Base-by-base conservation (phyloP, 2,888 invertebrate genomes). In the Heliconius erato region DNA sequence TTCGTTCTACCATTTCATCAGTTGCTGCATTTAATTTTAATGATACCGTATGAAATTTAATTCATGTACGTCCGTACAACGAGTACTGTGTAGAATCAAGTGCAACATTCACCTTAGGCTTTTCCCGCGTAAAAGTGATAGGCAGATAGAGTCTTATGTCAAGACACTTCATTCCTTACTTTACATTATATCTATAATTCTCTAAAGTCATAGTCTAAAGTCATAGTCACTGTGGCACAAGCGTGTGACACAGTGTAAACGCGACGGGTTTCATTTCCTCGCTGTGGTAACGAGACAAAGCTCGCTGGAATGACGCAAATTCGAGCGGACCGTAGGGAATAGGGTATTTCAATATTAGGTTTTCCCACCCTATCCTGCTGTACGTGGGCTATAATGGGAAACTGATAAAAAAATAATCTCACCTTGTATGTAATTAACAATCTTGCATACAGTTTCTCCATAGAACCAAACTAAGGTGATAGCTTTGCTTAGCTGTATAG, bases 361-460 rank as follows among this genome's bases (percentile, higher is more conserved):
- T 26, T 1, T 3, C 26, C 14, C n/a, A 4, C 3, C 12, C 65
- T 26, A 65, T 3, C 26, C 14, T 5, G 3, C 23, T 59, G 9
- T 28, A 26, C 14, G 2, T 7, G 16, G 16, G 14, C 16, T 16
- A 28, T 12, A 67, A 11, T 14, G 67, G 26, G 23, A 82, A 69
- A 19, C 16, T 69, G 19, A 67, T 68, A 71, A 71, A 35, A 63
- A 3, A 12, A 79, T 68, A 68, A 54, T 32, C 72, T 28, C 93
- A 98, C 98, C 97, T 96, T 98, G 98, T 79, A 98, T 94, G 89
- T 97, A 98, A 89, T 97, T 97, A 77, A 97, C 96, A 74, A 97
- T 96, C 91, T 97, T 97, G 96, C 98, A 98, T 90, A 98, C 97
- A 3, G 97, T 95, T 88, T 97, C 97, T 0, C 98, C 98, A 87